phyloP scores from a whole-genome alignment of 2,888 invertebrate species.

The Ennomos erosarius region DNA sequence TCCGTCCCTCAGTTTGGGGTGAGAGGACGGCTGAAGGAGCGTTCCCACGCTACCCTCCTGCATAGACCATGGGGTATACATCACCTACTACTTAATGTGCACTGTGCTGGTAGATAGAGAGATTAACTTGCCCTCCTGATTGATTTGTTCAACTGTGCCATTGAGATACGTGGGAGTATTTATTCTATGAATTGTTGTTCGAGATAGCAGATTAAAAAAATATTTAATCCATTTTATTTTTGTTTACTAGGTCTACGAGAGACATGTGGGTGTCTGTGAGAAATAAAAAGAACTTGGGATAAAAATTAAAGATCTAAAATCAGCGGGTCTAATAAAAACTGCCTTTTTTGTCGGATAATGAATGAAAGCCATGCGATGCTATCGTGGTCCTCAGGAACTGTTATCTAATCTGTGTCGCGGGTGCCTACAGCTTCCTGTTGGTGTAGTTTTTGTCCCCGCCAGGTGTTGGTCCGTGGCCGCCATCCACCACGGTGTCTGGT shows the following conservation, averaged over 20 bases:
- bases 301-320: too few relatives aligned
- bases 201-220: neutral
- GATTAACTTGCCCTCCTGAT: slow-evolving; percentile 34
- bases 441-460: slow-evolving; percentile 42
- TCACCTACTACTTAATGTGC: slow-evolving; percentile 23
- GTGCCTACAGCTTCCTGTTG: slow-evolving; percentile 26
- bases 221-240: neutral
- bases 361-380: neutral
- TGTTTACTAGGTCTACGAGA: neutral
- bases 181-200: neutral
- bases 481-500: slow-evolving; percentile 10
- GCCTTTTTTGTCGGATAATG: neutral
- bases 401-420: slow-evolving; percentile 13
- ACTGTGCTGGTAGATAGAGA: slow-evolving; percentile 28
- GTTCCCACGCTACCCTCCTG: slow-evolving; percentile 45
- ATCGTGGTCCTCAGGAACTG: slow-evolving; percentile 4
- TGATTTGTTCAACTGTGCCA: slow-evolving; percentile 34
- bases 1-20: slow-evolving; percentile 28
- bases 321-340: too few relatives aligned
- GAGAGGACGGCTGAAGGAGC: slow-evolving; percentile 33
- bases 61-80: slow-evolving; percentile 9
- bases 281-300: neutral
- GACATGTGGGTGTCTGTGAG: neutral
- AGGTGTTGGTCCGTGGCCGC: slow-evolving; percentile 37
- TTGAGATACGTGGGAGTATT: slow-evolving; percentile 22